phyloP scores from a whole-genome alignment of 2,888 invertebrate genomes.

The Vanessa cardui region DNA sequence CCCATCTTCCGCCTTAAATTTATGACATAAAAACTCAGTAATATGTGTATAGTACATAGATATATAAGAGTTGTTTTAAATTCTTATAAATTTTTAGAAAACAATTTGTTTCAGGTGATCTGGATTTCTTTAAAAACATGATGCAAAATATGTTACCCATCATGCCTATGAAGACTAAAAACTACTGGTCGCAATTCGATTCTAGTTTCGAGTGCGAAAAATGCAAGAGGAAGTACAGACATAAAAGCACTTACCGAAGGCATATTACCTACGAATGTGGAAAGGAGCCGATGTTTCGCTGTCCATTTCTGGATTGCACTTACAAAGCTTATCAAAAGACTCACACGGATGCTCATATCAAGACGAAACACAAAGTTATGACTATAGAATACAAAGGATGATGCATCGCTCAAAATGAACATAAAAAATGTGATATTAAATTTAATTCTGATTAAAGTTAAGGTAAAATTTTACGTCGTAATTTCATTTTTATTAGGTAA shows the following conservation, averaged over 20 bases:
- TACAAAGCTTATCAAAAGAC: constrained; percentile 81
- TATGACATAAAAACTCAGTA: neutral
- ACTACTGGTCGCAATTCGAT: constrained; percentile 77
- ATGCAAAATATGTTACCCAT: constrained; percentile 77
- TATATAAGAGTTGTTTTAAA: constrained; percentile 27
- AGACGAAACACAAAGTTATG: constrained; percentile 79
- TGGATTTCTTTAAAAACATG: constrained; percentile 78
- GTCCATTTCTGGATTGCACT: constrained; percentile 75
- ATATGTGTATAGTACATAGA: constrained; percentile 39
- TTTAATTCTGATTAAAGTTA: constrained; percentile 49
- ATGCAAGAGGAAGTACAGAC: constrained; percentile 88
- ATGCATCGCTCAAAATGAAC: constrained; percentile 45
- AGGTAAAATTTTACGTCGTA: constrained; percentile 33
- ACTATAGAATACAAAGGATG: constrained; percentile 83
- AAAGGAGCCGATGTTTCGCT: constrained; percentile 81
- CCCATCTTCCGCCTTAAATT: constrained; percentile 15
- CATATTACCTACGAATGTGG: constrained; percentile 87
- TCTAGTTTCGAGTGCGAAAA: constrained; percentile 83
- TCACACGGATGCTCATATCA: constrained; percentile 78
- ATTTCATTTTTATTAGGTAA: constrained; percentile 31
- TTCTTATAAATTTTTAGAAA: constrained; percentile 38
- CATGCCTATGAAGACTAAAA: constrained; percentile 78
- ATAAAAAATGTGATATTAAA: constrained; percentile 75
- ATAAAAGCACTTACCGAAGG: constrained; percentile 87
- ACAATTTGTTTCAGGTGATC: constrained; percentile 77